Conservation (phyloP, 2,888 invertebrate species). For the Oligia latruncula region DNA sequence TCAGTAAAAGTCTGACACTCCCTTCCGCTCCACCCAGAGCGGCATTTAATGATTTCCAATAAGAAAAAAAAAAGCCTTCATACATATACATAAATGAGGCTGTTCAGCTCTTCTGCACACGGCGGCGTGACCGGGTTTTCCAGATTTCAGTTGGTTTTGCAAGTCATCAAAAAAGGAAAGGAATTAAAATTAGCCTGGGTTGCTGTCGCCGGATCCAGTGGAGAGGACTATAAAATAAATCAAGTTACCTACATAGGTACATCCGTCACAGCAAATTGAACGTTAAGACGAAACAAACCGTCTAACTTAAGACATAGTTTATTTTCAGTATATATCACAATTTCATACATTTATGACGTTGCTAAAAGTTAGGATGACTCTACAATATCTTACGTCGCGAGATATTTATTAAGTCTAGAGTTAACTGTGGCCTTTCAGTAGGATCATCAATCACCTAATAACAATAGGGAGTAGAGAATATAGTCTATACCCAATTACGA, state of each 20-base stretch:
- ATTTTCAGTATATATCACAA: constrained; percentile 8
- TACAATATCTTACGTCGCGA: constrained; percentile 15
- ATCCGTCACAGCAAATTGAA: not conserved
- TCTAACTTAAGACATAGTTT: not conserved
- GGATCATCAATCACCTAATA: constrained; percentile 31
- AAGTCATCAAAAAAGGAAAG: not conserved
- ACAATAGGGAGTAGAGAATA: constrained; percentile 21
- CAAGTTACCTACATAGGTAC: not conserved
- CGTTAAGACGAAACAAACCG: not conserved
- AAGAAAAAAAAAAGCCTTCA: not conserved
- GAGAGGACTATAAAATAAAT: not conserved
- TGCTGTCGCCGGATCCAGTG: not conserved
- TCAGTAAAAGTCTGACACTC: too few species aligned
- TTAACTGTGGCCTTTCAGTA: constrained; percentile 15
- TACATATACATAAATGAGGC: not conserved
- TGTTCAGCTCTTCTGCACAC: too few species aligned
- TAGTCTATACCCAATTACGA: constrained; percentile 12
- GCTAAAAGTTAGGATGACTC: constrained; percentile 30
- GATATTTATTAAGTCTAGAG: constrained; percentile 32
- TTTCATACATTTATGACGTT: constrained; percentile 28
- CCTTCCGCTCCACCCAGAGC: too few species aligned
- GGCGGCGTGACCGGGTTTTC: not conserved
- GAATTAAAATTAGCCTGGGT: not conserved
- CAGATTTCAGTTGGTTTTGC: not conserved
- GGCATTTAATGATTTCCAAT: too few species aligned